phyloP scores from a whole-genome alignment of 2,113 vertebrate genomes.

The Colius striatus region DNA sequence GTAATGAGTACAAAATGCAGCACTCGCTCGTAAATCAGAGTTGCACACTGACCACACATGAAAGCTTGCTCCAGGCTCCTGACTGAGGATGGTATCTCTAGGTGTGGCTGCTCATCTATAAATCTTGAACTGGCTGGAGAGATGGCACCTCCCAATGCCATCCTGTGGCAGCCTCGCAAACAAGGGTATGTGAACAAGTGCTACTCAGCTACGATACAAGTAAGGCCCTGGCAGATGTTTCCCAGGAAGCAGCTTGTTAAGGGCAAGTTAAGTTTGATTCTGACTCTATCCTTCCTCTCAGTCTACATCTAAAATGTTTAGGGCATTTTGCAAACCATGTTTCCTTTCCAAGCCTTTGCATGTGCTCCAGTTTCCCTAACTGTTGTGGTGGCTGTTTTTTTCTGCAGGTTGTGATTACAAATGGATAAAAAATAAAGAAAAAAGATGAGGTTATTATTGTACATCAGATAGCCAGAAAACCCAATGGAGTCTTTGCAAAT shows the following conservation, averaged over 20 bases:
- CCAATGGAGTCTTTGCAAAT: neutral
- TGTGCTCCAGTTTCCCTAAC: neutral
- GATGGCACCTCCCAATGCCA: neutral
- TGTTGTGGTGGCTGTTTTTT: neutral
- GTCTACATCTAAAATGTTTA: neutral
- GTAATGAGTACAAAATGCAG: neutral
- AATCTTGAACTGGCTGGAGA: neutral
- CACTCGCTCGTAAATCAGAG: neutral
- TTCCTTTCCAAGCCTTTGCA: neutral
- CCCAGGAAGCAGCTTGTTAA: neutral
- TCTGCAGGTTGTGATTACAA: neutral
- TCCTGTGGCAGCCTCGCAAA: neutral
- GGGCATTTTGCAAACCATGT: neutral
- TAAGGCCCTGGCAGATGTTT: neutral
- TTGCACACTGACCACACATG: neutral
- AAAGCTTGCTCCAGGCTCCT: neutral
- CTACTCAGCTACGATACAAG: accelerated
- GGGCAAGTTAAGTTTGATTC: neutral
- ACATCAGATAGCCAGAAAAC: neutral
- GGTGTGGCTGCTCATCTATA: neutral
- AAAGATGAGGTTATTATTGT: accelerated
- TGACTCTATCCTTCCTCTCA: neutral
- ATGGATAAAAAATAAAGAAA: neutral
- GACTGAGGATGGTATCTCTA: neutral
- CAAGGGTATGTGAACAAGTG: accelerated